Evolutionary conservation across 2,797 vertebrate species (phyloP).

Genomic region (Austrolebias charrua): DNA sequence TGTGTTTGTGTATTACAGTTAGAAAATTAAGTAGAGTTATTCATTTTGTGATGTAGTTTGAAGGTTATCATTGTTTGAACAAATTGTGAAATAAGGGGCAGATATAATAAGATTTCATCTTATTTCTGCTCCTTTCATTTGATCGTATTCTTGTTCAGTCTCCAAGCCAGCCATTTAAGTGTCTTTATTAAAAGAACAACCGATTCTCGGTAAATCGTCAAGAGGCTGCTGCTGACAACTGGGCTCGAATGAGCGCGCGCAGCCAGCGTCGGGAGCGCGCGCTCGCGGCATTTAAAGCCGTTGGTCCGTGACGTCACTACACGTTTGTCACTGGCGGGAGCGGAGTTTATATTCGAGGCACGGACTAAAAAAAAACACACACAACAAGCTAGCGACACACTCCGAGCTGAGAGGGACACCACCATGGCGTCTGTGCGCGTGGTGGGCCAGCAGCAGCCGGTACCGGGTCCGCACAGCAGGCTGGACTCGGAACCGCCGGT

Average conservation of each 20-base stretch:
- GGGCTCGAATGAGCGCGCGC: slow-evolving; percentile 61
- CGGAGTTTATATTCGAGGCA: slow-evolving; percentile 70
- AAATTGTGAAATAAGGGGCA: no score
- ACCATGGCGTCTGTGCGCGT: slow-evolving; percentile 79
- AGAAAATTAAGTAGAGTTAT: no score
- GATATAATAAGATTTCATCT: no score
- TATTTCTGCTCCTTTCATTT: no score
- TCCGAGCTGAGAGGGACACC: not conserved
- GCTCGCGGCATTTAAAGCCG: slow-evolving; percentile 55
- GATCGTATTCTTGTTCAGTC: no score
- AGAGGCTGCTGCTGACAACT: no score
- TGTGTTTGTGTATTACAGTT: no score
- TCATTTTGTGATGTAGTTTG: no score
- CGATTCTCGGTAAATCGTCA: no score
- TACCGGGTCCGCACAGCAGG: slow-evolving; percentile 70
- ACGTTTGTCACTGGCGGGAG: slow-evolving; percentile 54
- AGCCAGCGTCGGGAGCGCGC: slow-evolving; percentile 44
- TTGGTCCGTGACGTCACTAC: slow-evolving; percentile 58
- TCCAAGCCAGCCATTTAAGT: no score
- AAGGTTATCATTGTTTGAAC: no score
- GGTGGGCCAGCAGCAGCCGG: slow-evolving; percentile 78
- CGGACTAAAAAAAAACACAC: slow-evolving; percentile 49
- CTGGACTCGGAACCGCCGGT: slow-evolving; percentile 78
- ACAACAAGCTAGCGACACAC: slow-evolving; percentile 16
- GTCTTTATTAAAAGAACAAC: no score